Base-by-base conservation (phyloP, 1,140 invertebrate species). In the Lutraria rhynchaena region DNA sequence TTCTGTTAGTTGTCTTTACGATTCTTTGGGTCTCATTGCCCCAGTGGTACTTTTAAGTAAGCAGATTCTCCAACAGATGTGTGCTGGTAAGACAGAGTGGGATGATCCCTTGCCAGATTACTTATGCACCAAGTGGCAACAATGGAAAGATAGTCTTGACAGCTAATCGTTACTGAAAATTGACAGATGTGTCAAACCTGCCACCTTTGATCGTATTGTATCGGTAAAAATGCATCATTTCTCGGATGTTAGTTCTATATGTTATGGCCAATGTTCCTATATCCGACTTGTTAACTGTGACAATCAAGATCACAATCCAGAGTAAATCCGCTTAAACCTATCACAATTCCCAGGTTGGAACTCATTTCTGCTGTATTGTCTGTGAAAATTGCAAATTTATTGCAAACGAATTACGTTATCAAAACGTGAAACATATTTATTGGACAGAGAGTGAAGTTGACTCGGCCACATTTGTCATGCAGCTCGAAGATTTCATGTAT, bases 311-410 rank as follows among this genome's bases (percentile, higher is more conserved):
- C 78, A 86, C 78, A 85, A 61, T 44, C 84, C 0, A 61, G 87
- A 67, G 87, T 83, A 0, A 67, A 74, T 13, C 87, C 86, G 5
- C 24, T 87, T 33, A 82, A 81, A 31, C 44, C 58, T 9, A 44
- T 84, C 2, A 87, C 82, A 19, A 71, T 89, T 55, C 81, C 86
- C 3, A 55, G 83, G 19, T 58, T 87, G 19, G 85, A 87, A 74
- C 76, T 89, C 31, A 74, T 70, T 37, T 86, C 82, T 37, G 86
- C 85, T 22, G 41, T 83, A 3, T 51, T 87, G 3, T 84, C 85
- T 17, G 81, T 89, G 3, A 85, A 78, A 46, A 31, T 75, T 5
- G 46, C 65, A 37, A 11, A 31, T 0, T 11, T 77, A 51, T 57
- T 86, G 41, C 44, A 63, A 41, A 41, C 5, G 37, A 41, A 15